Conservation (phyloP, 2,113 vertebrate species). For the Halcyon malimbica region DNA sequence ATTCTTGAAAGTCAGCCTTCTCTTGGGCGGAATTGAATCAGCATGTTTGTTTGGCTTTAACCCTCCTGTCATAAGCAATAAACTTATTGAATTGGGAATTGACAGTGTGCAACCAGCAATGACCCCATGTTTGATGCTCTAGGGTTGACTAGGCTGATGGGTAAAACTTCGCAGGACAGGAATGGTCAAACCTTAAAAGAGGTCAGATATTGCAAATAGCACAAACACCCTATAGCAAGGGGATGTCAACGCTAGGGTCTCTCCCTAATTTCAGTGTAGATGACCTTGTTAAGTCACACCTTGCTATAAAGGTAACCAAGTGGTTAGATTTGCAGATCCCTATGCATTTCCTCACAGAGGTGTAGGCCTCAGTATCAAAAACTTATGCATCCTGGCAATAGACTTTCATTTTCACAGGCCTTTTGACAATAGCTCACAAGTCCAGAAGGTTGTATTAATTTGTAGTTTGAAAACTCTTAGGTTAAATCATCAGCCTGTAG, state of each 20-base stretch:
- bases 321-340: background rate
- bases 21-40: conserved; percentile 57
- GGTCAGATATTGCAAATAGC: background rate
- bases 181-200: background rate
- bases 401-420: background rate
- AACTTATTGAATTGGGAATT: background rate
- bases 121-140: background rate
- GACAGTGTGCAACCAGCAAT: background rate
- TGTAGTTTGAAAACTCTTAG: background rate
- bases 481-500: background rate
- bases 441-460: background rate
- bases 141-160: background rate
- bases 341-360: background rate
- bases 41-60: conserved; percentile 22
- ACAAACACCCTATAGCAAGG: background rate
- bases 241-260: background rate
- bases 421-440: background rate
- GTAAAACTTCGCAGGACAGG: background rate
- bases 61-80: conserved; percentile 36
- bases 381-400: background rate
- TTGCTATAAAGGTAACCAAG: background rate
- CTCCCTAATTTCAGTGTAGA: background rate
- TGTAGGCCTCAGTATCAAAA: background rate
- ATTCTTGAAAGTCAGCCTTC: conserved; percentile 46
- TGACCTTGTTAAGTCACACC: background rate